Conservation (phyloP, 2,113 vertebrate species). For the Erpornis zantholeuca region DNA sequence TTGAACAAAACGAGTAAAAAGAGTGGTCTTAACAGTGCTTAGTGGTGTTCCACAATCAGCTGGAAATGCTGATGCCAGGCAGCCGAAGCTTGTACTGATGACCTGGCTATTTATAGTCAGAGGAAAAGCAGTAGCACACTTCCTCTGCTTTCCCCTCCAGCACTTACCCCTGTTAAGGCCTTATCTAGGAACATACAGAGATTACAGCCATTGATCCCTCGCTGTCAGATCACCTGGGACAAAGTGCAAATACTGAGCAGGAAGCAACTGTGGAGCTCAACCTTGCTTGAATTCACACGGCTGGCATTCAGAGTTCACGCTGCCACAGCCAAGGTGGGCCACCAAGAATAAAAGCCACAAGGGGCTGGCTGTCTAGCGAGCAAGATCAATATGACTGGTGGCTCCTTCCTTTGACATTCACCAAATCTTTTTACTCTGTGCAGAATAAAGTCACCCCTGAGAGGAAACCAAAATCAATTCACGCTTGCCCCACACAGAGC, state of each 20-base stretch:
- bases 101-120: not conserved
- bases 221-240: not conserved
- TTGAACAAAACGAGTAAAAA: not conserved
- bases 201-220: not conserved
- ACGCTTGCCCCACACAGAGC: slow-evolving; percentile 8
- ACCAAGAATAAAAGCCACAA: not conserved
- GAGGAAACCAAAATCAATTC: slow-evolving; percentile 20
- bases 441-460: slow-evolving; percentile 4
- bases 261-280: not conserved
- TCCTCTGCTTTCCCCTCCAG: not conserved
- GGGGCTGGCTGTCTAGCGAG: not conserved
- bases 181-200: not conserved
- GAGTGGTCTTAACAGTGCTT: not conserved
- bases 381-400: not conserved
- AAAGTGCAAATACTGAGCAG: not conserved
- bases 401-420: not conserved
- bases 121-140: not conserved
- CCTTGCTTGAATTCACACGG: not conserved
- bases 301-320: not conserved
- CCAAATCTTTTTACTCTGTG: not conserved
- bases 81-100: not conserved
- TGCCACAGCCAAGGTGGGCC: not conserved
- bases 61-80: not conserved
- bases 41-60: not conserved
- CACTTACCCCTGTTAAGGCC: not conserved